phyloP scores from a whole-genome alignment of 2,888 invertebrate genomes.

The Oxycera nigricornis region DNA sequence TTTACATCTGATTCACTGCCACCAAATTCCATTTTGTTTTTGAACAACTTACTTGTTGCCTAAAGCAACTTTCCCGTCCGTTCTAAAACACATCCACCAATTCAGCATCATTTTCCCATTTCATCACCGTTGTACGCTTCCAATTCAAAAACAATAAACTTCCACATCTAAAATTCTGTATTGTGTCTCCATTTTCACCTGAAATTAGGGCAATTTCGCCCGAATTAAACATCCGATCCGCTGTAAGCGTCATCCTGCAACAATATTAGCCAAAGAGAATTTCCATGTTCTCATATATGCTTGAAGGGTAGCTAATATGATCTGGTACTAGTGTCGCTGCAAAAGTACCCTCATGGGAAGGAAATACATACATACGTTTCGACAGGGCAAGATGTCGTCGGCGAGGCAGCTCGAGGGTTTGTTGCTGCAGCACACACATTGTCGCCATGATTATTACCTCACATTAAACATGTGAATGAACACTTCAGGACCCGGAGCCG shows the following conservation, averaged over 20 bases:
- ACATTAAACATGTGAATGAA: constrained; percentile 1
- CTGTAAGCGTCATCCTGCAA: not conserved
- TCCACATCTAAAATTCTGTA: not conserved
- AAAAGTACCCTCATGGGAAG: constrained; percentile 8
- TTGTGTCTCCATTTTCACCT: not conserved
- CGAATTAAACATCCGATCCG: not conserved
- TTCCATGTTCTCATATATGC: constrained; percentile 23
- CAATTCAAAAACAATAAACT: too few relatives aligned
- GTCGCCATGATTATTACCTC: constrained; percentile 19
- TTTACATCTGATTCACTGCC: too few relatives aligned
- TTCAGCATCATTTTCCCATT: too few relatives aligned
- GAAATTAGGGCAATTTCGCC: not conserved
- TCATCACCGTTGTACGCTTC: too few relatives aligned
- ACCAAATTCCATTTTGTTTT: too few relatives aligned
- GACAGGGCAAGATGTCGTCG: not conserved
- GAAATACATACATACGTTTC: too few relatives aligned
- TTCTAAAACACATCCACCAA: too few relatives aligned
- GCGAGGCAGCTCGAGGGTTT: not conserved
- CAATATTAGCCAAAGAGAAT: constrained; percentile 16
- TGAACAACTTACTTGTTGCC: too few relatives aligned
- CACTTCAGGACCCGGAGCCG: not conserved
- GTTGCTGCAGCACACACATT: not conserved
- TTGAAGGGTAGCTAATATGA: constrained; percentile 2
- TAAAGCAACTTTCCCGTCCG: too few relatives aligned
- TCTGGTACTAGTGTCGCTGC: not conserved